Conservation (phyloP, 92 coral and sea anemone genomes). For the Epizoanthus stellaris region DNA sequence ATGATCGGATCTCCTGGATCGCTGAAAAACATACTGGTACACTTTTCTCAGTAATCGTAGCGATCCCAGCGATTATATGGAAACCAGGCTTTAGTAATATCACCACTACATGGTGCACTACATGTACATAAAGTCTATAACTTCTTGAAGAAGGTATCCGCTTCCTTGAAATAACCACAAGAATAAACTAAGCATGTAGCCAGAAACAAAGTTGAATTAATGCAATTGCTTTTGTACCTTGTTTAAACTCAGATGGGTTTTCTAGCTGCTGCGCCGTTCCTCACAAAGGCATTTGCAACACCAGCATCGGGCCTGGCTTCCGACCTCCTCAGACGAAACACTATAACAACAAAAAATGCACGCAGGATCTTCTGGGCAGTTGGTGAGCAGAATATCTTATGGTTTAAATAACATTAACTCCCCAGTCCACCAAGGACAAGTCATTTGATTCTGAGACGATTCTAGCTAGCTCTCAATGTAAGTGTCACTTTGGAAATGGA, state of each 20-base stretch:
- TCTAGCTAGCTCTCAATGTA: too few relatives aligned
- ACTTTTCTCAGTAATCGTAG: too few relatives aligned
- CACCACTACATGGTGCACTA: neutral
- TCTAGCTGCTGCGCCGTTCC: constrained; percentile 90
- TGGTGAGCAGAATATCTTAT: constrained; percentile 57
- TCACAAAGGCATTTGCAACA: constrained; percentile 84
- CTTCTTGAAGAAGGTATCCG: neutral
- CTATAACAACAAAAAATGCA: constrained; percentile 74
- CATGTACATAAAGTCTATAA: neutral
- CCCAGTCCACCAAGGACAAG: neutral
- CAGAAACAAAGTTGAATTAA: neutral
- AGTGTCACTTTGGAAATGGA: too few relatives aligned
- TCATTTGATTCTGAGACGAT: neutral
- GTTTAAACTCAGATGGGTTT: constrained; percentile 84
- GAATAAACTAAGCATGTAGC: neutral
- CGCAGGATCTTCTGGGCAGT: constrained; percentile 79
- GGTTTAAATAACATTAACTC: neutral
- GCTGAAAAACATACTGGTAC: too few relatives aligned
- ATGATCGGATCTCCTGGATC: too few relatives aligned
- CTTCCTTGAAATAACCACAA: neutral
- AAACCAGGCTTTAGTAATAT: neutral
- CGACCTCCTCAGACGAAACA: constrained; percentile 83
- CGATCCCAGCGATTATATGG: too few relatives aligned
- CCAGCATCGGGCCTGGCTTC: constrained; percentile 88
- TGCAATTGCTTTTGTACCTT: neutral